A percentile compares a stretch with the other conserved stretches of the same genome.
Conservation (phyloP, 2,888 invertebrate genomes). For the Sphaerophoria taeniata region DNA sequence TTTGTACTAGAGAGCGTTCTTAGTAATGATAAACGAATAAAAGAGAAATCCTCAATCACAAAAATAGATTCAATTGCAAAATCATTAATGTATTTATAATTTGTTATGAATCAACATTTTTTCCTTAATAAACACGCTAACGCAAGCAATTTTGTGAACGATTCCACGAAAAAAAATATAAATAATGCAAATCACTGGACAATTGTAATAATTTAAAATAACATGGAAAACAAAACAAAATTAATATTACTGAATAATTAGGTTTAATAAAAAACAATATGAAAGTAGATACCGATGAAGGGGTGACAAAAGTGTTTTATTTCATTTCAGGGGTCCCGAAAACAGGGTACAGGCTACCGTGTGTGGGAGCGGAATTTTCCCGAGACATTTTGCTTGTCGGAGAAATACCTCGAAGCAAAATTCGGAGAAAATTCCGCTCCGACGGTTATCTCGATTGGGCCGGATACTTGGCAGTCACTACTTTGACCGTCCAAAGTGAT, state of each 20-base stretch:
- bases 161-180: not conserved
- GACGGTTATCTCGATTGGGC: too few species aligned
- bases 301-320: constrained; percentile 8
- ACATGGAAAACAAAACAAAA: constrained; percentile 54
- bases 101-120: constrained; percentile 3
- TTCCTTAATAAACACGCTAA: constrained; percentile 24
- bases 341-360: too few species aligned
- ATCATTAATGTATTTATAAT: not conserved
- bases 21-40: constrained; percentile 19
- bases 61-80: constrained; percentile 21
- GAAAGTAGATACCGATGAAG: constrained; percentile 56
- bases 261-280: constrained; percentile 69
- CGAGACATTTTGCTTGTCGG: too few species aligned
- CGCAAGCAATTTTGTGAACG: constrained; percentile 38
- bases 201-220: constrained; percentile 55
- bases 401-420: too few species aligned
- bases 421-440: too few species aligned
- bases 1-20: constrained; percentile 48
- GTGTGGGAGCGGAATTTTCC: too few species aligned
- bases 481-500: too few species aligned
- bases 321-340: constrained; percentile 13
- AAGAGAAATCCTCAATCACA: constrained; percentile 16
- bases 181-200: constrained; percentile 39
- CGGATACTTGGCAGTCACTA: too few species aligned
- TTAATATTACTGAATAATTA: constrained; percentile 59